Evolutionary conservation across 1,140 invertebrate species (phyloP), one percentile per base, ranked within the genome.

Genomic region (Neodiprion pinetum): DNA sequence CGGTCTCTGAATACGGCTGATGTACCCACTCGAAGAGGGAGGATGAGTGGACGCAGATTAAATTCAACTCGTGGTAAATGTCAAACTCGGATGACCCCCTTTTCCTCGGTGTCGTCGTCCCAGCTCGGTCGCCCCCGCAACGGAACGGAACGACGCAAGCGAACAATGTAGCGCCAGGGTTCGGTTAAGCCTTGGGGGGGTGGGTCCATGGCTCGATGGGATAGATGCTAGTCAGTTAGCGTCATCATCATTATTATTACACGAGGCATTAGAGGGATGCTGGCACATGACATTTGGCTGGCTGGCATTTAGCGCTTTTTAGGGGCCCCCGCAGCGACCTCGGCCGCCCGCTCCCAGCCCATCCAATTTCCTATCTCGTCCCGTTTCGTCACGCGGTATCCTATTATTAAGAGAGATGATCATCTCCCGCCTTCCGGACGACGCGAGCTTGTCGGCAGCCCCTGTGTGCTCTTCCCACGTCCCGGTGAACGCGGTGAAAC

Each of bases 311-410:
- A 76, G 78, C 78, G 78, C 73, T 70, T 53, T 12, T 67, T 67
- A 53, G 23, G 53, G 17, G 21, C 11, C 11, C 21, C 40, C 21
- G 61, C 67, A 21, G 21, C 14, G 9, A 69, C 67, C 67, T 69
- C 67, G 83, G 77, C 74, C 81, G 80, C 80, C 67, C 17, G 61
- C 12, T 65, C 61, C 83, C 77, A 75, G 81, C 81, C 80, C 67
- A 80, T 80, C 81, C 84, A 87, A 86, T 87, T 86, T 86, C 84
- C 85, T 86, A 84, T 83, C 81, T 77, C 69, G 70, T 75, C 75
- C 48, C 40, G 76, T 77, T 61, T 17, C 53, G 53, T 61, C 53
- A 61, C 53, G 53, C 11, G 53, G n/a, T 61, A 12, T 17, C 11
- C 53, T 61, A 61, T 61, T 61, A 61, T 61, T 61, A 75, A 75